These are phyloP conservation scores for Pristionchus pacificus DNA, from an alignment of 1,140 invertebrate genomes.

Conservation along the genomic window DNA sequence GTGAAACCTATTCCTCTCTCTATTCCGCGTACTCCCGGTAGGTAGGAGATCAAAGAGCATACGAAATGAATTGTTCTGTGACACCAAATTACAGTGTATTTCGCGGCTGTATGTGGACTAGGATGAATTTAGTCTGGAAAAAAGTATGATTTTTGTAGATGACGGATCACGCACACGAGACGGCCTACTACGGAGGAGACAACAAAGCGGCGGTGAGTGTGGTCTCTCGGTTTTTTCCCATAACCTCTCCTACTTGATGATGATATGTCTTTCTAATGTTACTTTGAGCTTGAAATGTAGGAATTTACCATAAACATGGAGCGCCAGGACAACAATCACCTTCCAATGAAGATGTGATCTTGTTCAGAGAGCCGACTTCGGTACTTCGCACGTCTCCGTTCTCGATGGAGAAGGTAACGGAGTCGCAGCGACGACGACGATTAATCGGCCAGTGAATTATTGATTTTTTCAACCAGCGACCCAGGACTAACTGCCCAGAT, in stretches of 20 bases:
- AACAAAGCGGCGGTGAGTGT: not conserved
- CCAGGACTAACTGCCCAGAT: no score
- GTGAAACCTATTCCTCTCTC: no score
- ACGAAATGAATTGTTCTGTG: no score
- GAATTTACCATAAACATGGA: not conserved
- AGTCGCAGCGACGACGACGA: constrained; percentile 80
- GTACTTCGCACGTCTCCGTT: constrained; percentile 82
- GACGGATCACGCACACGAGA: not conserved
- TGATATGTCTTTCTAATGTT: not conserved
- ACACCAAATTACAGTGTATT: no score
- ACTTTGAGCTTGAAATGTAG: not conserved
- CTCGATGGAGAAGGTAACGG: constrained; percentile 80
- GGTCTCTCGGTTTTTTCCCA: not conserved
- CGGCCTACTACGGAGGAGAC: not conserved
- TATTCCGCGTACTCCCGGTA: no score
- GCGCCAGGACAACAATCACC: not conserved
- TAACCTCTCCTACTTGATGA: no score
- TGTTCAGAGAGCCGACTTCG: constrained; percentile 56
- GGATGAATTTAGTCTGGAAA: no score
- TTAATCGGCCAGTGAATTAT: constrained; percentile 69
- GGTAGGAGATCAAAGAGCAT: no score
- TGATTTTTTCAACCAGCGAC: no score
- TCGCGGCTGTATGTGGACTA: no score
- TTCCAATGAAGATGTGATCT: not conserved
- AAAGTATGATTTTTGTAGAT: not conserved